Percentiles rank a stretch among this genome's conserved stretches.
These are phyloP conservation scores for Andrena camellia DNA, from an alignment of 2,888 invertebrate species.

Conservation along the genomic window DNA sequence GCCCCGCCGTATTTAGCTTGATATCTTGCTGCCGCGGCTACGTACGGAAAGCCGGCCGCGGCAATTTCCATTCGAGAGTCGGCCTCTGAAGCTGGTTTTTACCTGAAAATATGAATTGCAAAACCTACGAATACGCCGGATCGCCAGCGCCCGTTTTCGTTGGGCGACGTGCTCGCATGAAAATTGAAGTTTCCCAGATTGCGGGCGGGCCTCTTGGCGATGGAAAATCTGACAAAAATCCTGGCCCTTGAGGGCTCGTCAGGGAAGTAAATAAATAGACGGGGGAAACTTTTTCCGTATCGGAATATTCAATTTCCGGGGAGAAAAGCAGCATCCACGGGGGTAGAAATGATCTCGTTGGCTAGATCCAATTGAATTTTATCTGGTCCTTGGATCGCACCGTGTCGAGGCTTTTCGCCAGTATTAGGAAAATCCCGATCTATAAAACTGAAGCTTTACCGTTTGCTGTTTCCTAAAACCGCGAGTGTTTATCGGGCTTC, in stretches of 20 bases:
- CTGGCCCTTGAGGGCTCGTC: background rate
- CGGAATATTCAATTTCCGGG: background rate
- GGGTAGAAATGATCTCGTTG: background rate
- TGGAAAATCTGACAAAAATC: background rate
- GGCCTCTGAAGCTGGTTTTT: conserved; percentile 40
- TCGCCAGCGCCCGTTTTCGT: background rate
- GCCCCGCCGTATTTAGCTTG: conserved; percentile 19
- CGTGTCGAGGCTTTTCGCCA: too few relatives aligned
- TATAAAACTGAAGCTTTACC: background rate
- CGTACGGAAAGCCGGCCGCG: conserved; percentile 26
- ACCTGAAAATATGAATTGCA: conserved; percentile 57
- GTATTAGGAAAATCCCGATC: too few relatives aligned
- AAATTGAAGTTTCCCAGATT: conserved; percentile 54
- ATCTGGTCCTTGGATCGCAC: background rate
- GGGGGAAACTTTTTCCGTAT: background rate
- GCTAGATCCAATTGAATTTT: conserved; percentile 9
- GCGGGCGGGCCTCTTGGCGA: conserved; percentile 11
- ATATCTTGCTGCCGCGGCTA: conserved; percentile 36
- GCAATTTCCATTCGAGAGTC: conserved; percentile 51
- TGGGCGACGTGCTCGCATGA: background rate
- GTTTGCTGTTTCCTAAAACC: background rate
- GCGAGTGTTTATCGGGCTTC: background rate
- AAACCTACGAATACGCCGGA: conserved; percentile 38
- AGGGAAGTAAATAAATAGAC: background rate
- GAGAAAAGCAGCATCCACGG: background rate